Conservation (phyloP, 2,113 vertebrate species). For the Hydrolagus affinis region DNA sequence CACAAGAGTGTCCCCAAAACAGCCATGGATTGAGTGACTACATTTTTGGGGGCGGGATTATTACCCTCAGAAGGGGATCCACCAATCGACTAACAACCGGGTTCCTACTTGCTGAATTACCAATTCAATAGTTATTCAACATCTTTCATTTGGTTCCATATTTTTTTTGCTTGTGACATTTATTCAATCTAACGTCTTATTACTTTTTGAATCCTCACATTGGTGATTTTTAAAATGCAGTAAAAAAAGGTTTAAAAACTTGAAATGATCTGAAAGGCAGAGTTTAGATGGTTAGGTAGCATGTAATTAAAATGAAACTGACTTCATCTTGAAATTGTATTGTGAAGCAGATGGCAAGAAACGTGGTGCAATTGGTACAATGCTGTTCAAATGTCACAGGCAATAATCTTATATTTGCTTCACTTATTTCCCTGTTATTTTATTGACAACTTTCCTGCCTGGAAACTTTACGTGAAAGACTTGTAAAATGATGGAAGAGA, state of each 20-base stretch:
- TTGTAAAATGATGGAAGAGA: neutral
- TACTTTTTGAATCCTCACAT: neutral
- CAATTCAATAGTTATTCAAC: no score
- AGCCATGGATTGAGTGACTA: no score
- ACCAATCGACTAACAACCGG: no score
- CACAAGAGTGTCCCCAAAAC: no score
- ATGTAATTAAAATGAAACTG: neutral
- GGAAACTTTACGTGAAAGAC: neutral
- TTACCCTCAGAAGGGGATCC: no score
- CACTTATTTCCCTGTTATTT: no score
- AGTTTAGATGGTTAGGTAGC: neutral
- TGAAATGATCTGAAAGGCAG: neutral
- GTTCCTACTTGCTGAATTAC: no score
- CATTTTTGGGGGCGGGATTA: no score
- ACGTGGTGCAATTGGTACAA: neutral
- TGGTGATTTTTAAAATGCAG: neutral
- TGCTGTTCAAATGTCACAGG: neutral
- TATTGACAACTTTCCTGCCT: neutral
- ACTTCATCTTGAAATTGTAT: neutral
- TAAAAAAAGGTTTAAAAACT: neutral
- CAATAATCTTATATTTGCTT: no score
- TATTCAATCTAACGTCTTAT: neutral
- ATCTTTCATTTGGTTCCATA: neutral
- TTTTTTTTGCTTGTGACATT: neutral
- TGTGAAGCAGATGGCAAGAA: neutral